Percentiles rank a stretch among this genome's conserved stretches.
Conservation (phyloP, 2,113 vertebrate genomes). For the Clarias macrocephalus region DNA sequence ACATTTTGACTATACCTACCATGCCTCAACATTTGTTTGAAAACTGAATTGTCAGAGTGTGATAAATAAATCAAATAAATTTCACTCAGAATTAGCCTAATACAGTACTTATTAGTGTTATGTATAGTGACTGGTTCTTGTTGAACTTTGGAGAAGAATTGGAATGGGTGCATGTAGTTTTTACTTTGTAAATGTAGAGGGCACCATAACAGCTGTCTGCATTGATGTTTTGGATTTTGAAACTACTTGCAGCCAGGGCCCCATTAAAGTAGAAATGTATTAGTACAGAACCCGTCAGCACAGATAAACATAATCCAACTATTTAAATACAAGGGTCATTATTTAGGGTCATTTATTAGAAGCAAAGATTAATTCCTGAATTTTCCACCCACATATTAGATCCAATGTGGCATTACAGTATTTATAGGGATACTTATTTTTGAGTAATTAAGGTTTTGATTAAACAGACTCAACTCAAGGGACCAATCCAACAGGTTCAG, state of each 20-base stretch:
- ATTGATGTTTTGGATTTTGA: background rate
- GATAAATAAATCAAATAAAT: background rate
- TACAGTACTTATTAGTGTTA: background rate
- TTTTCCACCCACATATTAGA: background rate
- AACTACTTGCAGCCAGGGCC: background rate
- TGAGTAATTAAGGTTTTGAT: background rate
- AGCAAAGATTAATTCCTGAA: background rate
- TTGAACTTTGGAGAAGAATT: background rate
- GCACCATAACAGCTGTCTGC: background rate
- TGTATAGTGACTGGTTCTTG: background rate
- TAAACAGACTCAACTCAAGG: background rate
- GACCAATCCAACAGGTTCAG: background rate
- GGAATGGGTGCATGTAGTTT: background rate
- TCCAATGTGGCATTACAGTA: background rate
- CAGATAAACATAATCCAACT: background rate
- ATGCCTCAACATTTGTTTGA: too few relatives aligned
- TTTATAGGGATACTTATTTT: background rate
- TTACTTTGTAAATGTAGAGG: background rate
- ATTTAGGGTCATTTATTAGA: background rate
- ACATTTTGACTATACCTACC: background rate
- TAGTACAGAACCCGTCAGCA: background rate
- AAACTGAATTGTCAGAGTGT: background rate
- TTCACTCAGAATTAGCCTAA: background rate
- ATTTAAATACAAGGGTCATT: background rate
- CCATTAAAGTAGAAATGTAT: background rate